A percentile compares a stretch with the other conserved stretches of the same genome.
phyloP scores from a whole-genome alignment of 2,797 vertebrate species.

The Benthosema pterotum region DNA sequence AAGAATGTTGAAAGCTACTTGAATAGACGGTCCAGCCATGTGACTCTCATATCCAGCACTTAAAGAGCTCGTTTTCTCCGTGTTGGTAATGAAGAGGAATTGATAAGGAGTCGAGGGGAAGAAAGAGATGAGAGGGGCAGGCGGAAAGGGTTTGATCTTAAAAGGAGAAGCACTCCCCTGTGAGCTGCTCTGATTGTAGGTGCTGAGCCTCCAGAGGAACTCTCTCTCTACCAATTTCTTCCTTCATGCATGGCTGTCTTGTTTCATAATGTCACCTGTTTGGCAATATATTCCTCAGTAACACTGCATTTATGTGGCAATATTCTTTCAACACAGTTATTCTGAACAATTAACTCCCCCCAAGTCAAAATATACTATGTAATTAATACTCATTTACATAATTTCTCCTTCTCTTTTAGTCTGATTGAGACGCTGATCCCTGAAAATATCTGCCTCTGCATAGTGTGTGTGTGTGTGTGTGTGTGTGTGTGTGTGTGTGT shows the following conservation, averaged over 20 bases:
- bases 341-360: too few relatives aligned
- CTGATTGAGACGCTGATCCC: too few relatives aligned
- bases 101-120: slow-evolving; percentile 39
- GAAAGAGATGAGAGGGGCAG: slow-evolving; percentile 23
- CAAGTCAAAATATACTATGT: too few relatives aligned
- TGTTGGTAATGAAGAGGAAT: slow-evolving; percentile 49
- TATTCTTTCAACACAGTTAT: too few relatives aligned
- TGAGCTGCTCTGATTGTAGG: slow-evolving; percentile 58
- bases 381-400: too few relatives aligned
- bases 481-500: too few relatives aligned
- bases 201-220: slow-evolving; percentile 61
- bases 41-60: slow-evolving; percentile 51
- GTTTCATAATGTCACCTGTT: neutral
- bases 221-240: slow-evolving; percentile 15
- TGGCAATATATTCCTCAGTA: too few relatives aligned
- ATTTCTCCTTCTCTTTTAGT: too few relatives aligned
- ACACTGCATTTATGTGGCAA: too few relatives aligned
- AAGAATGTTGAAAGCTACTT: too few relatives aligned
- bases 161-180: slow-evolving; percentile 50
- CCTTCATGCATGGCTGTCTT: slow-evolving; percentile 27
- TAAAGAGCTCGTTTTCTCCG: slow-evolving; percentile 31
- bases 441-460: too few relatives aligned
- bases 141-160: slow-evolving; percentile 66
- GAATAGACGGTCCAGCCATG: slow-evolving; percentile 40
- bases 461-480: too few relatives aligned